Percentiles rank a stretch among this genome's conserved stretches.
Conservation (phyloP, 2,797 vertebrate species). For the Spinus olivaceus region DNA sequence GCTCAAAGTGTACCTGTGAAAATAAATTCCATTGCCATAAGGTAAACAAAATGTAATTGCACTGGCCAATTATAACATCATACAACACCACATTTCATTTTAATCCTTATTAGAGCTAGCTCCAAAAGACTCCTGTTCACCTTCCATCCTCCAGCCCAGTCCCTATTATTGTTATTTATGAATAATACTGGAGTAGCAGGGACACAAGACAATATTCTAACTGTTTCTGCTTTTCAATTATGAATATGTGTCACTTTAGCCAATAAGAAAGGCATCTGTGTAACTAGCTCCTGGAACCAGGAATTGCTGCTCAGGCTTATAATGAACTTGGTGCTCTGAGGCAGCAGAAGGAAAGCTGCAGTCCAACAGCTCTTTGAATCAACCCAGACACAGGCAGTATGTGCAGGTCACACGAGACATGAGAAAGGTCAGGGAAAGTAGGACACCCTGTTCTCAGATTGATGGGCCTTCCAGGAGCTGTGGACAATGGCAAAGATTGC, state of each 20-base stretch:
- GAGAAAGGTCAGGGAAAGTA: slow-evolving; percentile 17
- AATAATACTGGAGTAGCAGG: background rate
- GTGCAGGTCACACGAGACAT: background rate
- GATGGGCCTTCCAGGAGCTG: slow-evolving; percentile 20
- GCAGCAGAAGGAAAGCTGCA: background rate
- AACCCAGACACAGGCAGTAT: background rate
- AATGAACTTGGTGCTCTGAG: background rate
- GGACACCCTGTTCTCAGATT: background rate
- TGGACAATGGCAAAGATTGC: background rate
- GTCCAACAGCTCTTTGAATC: background rate
- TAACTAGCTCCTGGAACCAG: background rate
- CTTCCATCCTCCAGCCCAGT: background rate
- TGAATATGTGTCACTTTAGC: slow-evolving; percentile 7
- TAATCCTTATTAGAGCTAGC: slow-evolving; percentile 10
- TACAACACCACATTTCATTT: background rate
- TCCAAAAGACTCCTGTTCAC: background rate
- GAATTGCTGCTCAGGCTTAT: slow-evolving; percentile 8
- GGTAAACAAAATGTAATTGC: slow-evolving; percentile 41
- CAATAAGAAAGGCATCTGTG: slow-evolving; percentile 9
- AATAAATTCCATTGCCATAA: background rate
- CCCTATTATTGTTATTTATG: slow-evolving; percentile 42
- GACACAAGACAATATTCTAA: slow-evolving; percentile 6
- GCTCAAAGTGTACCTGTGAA: background rate
- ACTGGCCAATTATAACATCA: slow-evolving; percentile 3
- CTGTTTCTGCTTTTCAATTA: slow-evolving; percentile 31